Conservation (phyloP, 2,888 invertebrate species). For the Yponomeuta malinellus region DNA sequence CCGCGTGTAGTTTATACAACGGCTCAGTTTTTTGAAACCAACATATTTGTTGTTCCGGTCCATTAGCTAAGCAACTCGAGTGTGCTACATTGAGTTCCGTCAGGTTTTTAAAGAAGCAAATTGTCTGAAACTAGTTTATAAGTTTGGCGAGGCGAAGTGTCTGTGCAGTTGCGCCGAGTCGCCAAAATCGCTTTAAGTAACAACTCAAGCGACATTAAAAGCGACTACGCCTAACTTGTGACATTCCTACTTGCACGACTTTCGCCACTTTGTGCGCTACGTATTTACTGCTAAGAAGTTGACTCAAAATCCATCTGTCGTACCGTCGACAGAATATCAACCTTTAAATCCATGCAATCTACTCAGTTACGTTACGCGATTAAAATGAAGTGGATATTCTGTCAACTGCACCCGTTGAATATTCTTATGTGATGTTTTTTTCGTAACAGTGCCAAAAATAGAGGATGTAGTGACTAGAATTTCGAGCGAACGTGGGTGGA, state of each 20-base stretch:
- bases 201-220: constrained; percentile 8
- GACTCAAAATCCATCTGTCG: not conserved
- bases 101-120: not conserved
- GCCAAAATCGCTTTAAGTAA: constrained; percentile 11
- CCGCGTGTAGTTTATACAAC: not conserved
- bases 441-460: no score
- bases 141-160: not conserved
- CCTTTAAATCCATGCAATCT: no score
- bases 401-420: no score
- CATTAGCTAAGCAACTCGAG: not conserved
- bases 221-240: constrained; percentile 10
- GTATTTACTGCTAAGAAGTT: not conserved
- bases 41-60: not conserved
- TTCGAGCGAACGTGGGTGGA: no score
- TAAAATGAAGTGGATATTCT: no score
- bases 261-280: not conserved
- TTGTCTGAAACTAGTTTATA: not conserved
- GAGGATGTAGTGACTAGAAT: no score
- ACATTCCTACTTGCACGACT: constrained; percentile 4
- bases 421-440: no score
- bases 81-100: not conserved
- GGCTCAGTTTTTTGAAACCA: not conserved
- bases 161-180: not conserved
- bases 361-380: no score
- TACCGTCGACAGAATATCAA: no score